Conservation (phyloP, 37 sponge, comb jelly and placozoan species). For the Cliona cf. orientalis region DNA sequence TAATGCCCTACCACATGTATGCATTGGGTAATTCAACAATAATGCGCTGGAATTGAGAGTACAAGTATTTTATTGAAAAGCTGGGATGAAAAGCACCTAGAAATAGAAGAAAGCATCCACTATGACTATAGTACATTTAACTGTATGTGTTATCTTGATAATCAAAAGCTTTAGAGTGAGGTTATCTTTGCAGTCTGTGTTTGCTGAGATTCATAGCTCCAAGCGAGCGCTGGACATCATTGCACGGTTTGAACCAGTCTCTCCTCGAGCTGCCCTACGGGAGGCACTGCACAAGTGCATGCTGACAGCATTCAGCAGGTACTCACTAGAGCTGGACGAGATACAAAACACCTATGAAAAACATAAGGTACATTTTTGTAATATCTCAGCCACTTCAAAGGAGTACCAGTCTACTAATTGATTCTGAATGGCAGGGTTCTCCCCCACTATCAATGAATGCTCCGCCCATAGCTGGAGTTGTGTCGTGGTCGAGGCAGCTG, state of each 20-base stretch:
- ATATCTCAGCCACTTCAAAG: background rate
- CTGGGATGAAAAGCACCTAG: too few species aligned
- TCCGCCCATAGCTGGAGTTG: constrained; percentile 71
- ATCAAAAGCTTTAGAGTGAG: too few species aligned
- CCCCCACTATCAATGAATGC: constrained; percentile 53
- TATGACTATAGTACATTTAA: too few species aligned
- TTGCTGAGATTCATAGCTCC: constrained; percentile 3
- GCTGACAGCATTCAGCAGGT: constrained; percentile 34
- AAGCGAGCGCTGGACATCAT: constrained; percentile 17
- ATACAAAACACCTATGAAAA: constrained; percentile 68
- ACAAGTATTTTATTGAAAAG: background rate
- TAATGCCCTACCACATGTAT: too few species aligned
- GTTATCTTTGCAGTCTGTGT: constrained; percentile 18
- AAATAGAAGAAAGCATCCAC: too few species aligned
- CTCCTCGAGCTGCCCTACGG: constrained; percentile 19
- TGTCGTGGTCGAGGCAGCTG: constrained; percentile 82
- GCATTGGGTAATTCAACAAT: too few species aligned
- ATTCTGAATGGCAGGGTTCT: constrained; percentile 39
- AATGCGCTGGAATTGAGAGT: too few species aligned
- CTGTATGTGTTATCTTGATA: background rate
- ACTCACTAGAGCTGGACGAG: constrained; percentile 76
- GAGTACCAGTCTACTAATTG: background rate
- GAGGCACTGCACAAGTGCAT: constrained; percentile 30
- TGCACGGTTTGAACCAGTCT: constrained; percentile 42
- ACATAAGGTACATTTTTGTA: constrained; percentile 58